Conservation (phyloP, 2,113 vertebrate genomes). For the Spea bombifrons region DNA sequence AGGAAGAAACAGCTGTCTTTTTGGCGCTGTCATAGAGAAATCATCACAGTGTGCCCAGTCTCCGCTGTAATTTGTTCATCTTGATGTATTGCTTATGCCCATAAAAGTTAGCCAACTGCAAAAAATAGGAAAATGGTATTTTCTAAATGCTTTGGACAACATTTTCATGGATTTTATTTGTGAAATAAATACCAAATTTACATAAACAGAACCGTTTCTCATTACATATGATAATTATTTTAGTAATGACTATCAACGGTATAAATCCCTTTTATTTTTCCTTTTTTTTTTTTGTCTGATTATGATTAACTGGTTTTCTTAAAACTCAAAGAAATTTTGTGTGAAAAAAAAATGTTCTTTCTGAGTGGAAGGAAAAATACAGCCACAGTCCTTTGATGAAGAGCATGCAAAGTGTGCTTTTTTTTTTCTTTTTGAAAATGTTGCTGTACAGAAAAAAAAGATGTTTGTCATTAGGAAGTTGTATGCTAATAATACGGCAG, state of each 20-base stretch:
- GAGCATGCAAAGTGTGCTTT: slow-evolving; percentile 23
- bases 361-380: slow-evolving; percentile 52
- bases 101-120: slow-evolving; percentile 32
- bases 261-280: slow-evolving; percentile 57
- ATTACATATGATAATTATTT: slow-evolving; percentile 51
- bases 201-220: slow-evolving; percentile 50
- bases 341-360: slow-evolving; percentile 55
- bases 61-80: slow-evolving; percentile 46
- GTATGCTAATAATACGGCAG: neutral
- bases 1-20: slow-evolving; percentile 65
- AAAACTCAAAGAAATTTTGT: slow-evolving; percentile 55
- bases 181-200: slow-evolving; percentile 49
- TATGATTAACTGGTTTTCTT: slow-evolving; percentile 59
- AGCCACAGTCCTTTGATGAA: slow-evolving; percentile 55
- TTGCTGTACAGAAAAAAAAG: neutral
- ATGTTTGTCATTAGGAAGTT: slow-evolving; percentile 1
- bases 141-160: neutral
- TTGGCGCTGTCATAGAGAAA: slow-evolving; percentile 50
- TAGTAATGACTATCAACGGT: slow-evolving; percentile 32
- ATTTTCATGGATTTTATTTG: slow-evolving; percentile 48
- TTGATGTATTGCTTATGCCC: slow-evolving; percentile 56
- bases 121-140: slow-evolving; percentile 7
- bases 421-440: neutral
- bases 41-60: slow-evolving; percentile 52
- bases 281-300: slow-evolving; percentile 54